Base-by-base conservation (phyloP, 1,140 invertebrate genomes). In the Periplaneta americana region DNA sequence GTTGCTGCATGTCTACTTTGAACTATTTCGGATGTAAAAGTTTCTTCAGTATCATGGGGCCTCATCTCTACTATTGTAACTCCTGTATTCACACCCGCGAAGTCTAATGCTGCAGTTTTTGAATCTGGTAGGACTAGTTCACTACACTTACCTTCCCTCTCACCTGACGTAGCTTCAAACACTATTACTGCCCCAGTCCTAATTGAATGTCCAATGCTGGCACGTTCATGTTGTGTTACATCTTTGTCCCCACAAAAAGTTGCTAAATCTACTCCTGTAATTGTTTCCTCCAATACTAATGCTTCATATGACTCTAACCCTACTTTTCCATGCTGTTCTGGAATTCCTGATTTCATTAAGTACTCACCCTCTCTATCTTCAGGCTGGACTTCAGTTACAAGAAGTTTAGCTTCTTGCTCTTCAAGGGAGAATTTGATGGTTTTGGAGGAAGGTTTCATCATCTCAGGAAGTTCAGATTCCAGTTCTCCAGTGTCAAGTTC, bases 331-430 rank as follows among this genome's bases (percentile, higher is more conserved):
- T 79, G 35, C 35, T 83, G 74, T 28, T 81, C 34, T 78, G 34
- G 5, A 36, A 39, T 79, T 48, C 31, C 39, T 36, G 28, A n/a
- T 37, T n/a, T 34, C 36, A 81, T 75, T 57, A 83, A 81, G 86
- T 87, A 91, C 91, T 92, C 88, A 92, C 91, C 91, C 85, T 88
- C 86, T 76, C 86, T 82, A 79, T 89, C 87, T 83, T 91, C 87
- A 84, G 90, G 86, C 79, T 87, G 84, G 76, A 89, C 85, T 86
- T 90, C 86, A 82, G 85, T 87, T 82, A 89, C 86, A 57, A 86
- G 80, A 78, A 89, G 78, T 80, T 87, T 87, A 75, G 85, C 78
- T 76, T 82, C 82, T 74, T 83, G 80, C 78, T 85, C 84, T 83
- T 86, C 83, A 37, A 86, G 32, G 32, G 79, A 82, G n/a, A 85